Base-by-base conservation (phyloP, 2,113 vertebrate species). In the Oryzias woworae region DNA sequence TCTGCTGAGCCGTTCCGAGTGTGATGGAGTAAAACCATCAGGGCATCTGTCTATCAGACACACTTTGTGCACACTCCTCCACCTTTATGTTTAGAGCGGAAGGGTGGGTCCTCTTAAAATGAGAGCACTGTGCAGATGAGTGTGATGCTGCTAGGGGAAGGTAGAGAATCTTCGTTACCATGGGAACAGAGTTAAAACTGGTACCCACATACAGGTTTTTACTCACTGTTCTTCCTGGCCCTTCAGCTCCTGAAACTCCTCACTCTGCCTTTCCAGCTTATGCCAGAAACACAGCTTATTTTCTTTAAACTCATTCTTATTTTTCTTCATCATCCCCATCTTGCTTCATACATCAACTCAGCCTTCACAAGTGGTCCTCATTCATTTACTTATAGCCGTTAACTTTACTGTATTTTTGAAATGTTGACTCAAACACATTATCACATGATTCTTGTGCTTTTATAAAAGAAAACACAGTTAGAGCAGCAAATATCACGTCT, bases 151-250 rank as follows among this genome's bases (percentile, higher is more conserved):
- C 36, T 12, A 10, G 3, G 16, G 8, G 50, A 20, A 20, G 6
- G 20, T 56, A 64, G 56, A 41, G 3, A 10, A 74, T 56, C 58
- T 53, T 66, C 1, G 89, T 92, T 91, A 77, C 91, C 86, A 92
- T 91, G 86, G 91, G 82, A 92, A 93, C 90, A 86, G 80, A 89
- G 88, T 86, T 84, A 87, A 85, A 84, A 90, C 82, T 65, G 57
- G 62, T 57, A 36, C 43, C 69, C 83, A 76, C 63, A 71, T 60
- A 47, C 75, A 73, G 65, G 76, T 78, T 69, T 81, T 71, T 66
- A 57, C 69, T 62, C 26, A 60, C 62, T 48, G 60, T 68, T 63
- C 65, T 55, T 61, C 50, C 18, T 63, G 26, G 22, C 22, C 51
- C 62, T 53, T 65, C 49, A 18, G 59, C 60, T 47, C 47, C 54